A percentile compares a stretch with the other conserved stretches of the same genome.
phyloP scores from a whole-genome alignment of 2,797 vertebrate genomes.

The Loris lydekkerianus region DNA sequence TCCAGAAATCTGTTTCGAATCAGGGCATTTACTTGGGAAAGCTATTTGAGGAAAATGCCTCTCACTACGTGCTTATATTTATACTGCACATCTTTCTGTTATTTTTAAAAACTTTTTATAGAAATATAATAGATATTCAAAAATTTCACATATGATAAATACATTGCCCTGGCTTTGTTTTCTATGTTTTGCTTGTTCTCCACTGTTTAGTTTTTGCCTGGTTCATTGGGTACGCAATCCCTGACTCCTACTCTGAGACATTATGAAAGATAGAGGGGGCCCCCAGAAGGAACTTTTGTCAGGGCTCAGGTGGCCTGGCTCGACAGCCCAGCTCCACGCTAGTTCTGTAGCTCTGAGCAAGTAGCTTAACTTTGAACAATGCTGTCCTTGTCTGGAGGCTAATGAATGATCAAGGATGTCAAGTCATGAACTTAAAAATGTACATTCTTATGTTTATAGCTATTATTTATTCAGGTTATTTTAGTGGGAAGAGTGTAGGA shows the following conservation, averaged over 20 bases:
- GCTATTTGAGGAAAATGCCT: conserved; percentile 30
- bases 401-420: neutral
- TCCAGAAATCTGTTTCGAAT: conserved; percentile 73
- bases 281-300: neutral
- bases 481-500: neutral
- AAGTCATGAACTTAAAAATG: neutral
- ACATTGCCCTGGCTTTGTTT: conserved; percentile 59
- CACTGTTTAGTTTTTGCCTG: neutral
- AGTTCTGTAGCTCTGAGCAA: neutral
- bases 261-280: neutral
- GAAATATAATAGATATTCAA: neutral
- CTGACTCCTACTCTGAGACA: neutral
- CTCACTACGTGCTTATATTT: neutral
- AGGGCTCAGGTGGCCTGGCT: neutral
- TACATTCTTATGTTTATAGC: neutral
- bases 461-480: neutral
- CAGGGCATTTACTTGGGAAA: conserved; percentile 25
- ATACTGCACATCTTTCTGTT: conserved; percentile 16
- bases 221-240: neutral
- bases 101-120: conserved; percentile 2
- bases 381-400: neutral
- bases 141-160: neutral
- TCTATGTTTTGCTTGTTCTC: neutral
- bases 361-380: neutral
- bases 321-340: neutral